These are phyloP conservation scores for Sebastes cheni DNA, from an alignment of 2,797 vertebrate genomes.

Conservation along the genomic window DNA sequence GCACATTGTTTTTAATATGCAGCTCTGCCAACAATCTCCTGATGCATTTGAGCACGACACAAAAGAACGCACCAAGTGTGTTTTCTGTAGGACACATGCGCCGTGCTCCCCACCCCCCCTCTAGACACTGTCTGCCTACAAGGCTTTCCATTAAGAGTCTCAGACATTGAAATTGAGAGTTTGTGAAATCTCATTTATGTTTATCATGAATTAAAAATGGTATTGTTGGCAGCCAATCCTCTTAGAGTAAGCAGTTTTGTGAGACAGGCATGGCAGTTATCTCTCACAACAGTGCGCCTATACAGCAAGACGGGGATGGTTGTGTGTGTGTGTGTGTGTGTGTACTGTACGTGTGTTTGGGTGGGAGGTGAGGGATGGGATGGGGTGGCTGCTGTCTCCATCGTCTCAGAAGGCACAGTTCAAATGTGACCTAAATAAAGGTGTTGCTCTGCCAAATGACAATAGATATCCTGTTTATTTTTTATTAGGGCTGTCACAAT, in stretches of 20 bases:
- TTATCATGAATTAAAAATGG: conserved; percentile 84
- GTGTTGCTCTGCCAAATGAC: conserved; percentile 66
- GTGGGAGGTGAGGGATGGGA: conserved; percentile 34
- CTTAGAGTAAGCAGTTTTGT: conserved; percentile 84
- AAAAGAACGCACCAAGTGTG: conserved; percentile 46
- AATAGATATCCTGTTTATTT: conserved; percentile 20
- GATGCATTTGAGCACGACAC: conserved; percentile 42
- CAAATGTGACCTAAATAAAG: conserved; percentile 83
- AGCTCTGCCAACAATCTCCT: conserved; percentile 21
- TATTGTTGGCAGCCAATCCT: conserved; percentile 85
- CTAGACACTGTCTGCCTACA: conserved; percentile 60
- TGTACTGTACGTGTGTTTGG: conserved; percentile 7
- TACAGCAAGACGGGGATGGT: conserved; percentile 36
- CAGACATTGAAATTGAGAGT: conserved; percentile 76
- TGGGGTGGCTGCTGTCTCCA: conserved; percentile 40
- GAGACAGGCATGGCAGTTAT: conserved; percentile 78
- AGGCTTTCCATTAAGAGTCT: conserved; percentile 73
- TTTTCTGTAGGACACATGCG: conserved; percentile 47
- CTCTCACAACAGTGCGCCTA: conserved; percentile 55
- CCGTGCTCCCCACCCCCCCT: conserved; percentile 23
- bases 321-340: not conserved
- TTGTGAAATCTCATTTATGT: conserved; percentile 81
- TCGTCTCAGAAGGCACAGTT: conserved; percentile 66
- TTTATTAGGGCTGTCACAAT: not conserved
- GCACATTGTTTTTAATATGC: conserved; percentile 24